phyloP scores from a whole-genome alignment of 2,113 vertebrate species.

The Sapayoa aenigma region DNA sequence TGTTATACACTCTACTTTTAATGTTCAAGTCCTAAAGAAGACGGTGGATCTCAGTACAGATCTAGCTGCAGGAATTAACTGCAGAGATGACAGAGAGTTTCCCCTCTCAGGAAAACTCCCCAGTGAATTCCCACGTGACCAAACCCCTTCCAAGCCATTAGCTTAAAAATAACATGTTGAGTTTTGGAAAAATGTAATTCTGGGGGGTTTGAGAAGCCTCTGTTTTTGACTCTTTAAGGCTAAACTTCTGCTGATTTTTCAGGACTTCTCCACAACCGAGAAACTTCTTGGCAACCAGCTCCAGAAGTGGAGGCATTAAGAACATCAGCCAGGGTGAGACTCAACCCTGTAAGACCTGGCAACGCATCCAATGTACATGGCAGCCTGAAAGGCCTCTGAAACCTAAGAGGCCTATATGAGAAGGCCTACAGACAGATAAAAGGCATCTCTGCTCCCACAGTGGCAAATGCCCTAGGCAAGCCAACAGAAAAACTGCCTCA shows the following conservation, averaged over 20 bases:
- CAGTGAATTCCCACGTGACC: conserved; percentile 20
- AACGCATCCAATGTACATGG: not conserved
- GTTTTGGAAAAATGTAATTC: conserved; percentile 44
- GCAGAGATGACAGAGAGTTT: conserved; percentile 24
- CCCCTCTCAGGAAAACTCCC: not conserved
- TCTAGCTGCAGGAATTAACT: not conserved
- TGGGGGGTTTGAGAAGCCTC: not conserved
- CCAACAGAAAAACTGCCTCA: not conserved
- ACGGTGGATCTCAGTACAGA: not conserved
- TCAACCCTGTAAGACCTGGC: not conserved
- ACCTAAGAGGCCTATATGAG: not conserved
- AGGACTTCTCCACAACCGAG: not conserved
- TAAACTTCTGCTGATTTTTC: not conserved
- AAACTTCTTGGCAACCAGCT: not conserved
- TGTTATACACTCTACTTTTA: not conserved
- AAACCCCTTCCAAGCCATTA: conserved; percentile 39
- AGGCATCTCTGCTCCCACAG: not conserved
- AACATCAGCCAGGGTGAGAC: not conserved
- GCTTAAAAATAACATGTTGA: conserved; percentile 40
- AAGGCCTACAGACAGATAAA: not conserved
- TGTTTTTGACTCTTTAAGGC: conserved; percentile 4
- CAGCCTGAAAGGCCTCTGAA: not conserved
- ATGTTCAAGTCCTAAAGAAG: not conserved
- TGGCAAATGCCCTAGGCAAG: not conserved
- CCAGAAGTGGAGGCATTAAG: not conserved